phyloP scores from a whole-genome alignment of 2,113 vertebrate genomes.

The Trematocara zebra region DNA sequence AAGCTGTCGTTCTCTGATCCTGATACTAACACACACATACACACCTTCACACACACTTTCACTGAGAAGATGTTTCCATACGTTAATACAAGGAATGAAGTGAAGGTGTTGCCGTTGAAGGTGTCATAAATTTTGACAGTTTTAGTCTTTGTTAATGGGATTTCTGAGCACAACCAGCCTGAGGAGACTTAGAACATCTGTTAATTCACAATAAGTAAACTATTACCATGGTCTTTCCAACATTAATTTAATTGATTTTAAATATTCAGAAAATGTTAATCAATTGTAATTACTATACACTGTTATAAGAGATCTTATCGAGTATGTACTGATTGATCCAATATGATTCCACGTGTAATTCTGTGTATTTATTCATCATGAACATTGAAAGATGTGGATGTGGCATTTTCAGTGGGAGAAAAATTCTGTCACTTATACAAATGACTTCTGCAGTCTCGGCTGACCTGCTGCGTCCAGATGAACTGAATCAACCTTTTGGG shows the following conservation, averaged over 20 bases:
- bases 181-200: too few species aligned
- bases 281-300: background rate
- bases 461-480: background rate
- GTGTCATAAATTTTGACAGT: background rate
- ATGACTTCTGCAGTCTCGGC: background rate
- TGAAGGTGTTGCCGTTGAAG: rapidly evolving
- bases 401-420: background rate
- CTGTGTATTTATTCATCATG: background rate
- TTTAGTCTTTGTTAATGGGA: too few species aligned
- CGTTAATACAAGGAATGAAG: background rate
- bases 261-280: background rate
- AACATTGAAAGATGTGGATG: background rate
- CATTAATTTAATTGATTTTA: rapidly evolving
- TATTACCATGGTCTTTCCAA: too few species aligned
- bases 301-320: background rate
- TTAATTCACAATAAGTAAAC: too few species aligned
- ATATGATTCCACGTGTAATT: background rate
- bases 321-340: background rate
- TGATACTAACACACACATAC: background rate
- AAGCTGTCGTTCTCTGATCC: rapidly evolving
- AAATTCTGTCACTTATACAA: rapidly evolving
- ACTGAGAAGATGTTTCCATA: background rate
- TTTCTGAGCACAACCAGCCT: too few species aligned
- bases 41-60: background rate
- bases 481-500: rapidly evolving